phyloP scores from a whole-genome alignment of 2,888 invertebrate species.

The Drosophila mimica region DNA sequence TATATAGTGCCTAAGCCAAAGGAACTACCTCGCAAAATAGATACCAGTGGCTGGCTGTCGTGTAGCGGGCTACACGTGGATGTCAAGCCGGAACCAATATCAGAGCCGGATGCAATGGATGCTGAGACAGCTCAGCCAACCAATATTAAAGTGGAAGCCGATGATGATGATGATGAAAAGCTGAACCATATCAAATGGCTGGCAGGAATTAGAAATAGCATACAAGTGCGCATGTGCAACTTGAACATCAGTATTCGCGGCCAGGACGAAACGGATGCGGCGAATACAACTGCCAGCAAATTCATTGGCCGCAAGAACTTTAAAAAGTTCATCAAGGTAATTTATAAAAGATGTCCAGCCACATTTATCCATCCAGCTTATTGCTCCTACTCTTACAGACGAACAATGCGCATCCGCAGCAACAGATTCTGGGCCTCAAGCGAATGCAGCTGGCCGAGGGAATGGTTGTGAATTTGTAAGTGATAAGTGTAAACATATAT shows the following conservation, averaged over 20 bases:
- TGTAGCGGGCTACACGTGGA: conserved; percentile 66
- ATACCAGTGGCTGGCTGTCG: conserved; percentile 80
- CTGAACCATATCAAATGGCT: conserved; percentile 69
- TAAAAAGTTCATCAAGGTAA: conserved; percentile 83
- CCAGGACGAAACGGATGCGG: conserved; percentile 33
- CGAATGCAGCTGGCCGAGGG: conserved; percentile 65
- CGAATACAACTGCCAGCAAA: conserved; percentile 20
- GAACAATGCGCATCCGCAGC: conserved; percentile 68
- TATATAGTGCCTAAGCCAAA: conserved; percentile 67
- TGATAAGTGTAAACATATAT: background rate
- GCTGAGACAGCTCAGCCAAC: conserved; percentile 19
- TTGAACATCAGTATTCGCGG: conserved; percentile 53
- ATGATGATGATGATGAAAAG: conserved; percentile 34
- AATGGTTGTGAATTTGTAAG: conserved; percentile 36
- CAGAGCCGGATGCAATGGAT: conserved; percentile 10
- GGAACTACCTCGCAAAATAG: conserved; percentile 59
- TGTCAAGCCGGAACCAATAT: conserved; percentile 49
- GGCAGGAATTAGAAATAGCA: conserved; percentile 73
- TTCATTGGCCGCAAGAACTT: conserved; percentile 75
- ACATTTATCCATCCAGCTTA: background rate
- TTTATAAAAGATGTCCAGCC: background rate
- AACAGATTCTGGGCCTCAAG: conserved; percentile 52
- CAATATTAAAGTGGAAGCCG: conserved; percentile 43
- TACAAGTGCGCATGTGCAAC: conserved; percentile 73
- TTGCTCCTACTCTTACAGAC: conserved; percentile 48